Conservation (phyloP, 2,113 vertebrate species). For the Shinisaurus crocodilurus region DNA sequence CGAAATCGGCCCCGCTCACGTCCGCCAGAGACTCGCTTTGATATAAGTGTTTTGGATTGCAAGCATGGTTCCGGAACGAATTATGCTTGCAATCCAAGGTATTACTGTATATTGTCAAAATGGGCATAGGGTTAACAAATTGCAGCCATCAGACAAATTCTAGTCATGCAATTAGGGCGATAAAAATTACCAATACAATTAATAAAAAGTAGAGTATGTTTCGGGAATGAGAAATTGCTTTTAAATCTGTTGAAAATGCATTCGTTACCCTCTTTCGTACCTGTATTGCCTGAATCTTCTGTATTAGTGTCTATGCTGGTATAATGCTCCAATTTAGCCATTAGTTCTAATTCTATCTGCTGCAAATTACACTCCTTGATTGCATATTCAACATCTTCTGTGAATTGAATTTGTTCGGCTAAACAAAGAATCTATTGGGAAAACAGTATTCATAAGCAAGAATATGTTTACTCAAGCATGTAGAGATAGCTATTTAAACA, state of each 20-base stretch:
- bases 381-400: slow-evolving; percentile 91
- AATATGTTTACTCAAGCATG: neutral
- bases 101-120: neutral
- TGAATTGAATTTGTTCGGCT: slow-evolving; percentile 97
- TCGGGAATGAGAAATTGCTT: neutral
- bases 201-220: neutral
- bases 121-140: neutral
- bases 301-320: slow-evolving; percentile 84
- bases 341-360: slow-evolving; percentile 87
- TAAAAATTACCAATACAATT: neutral
- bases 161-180: neutral
- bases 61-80: no score
- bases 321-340: slow-evolving; percentile 90
- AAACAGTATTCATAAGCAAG: slow-evolving; percentile 21
- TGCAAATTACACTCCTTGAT: slow-evolving; percentile 85
- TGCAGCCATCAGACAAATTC: neutral
- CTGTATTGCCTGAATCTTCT: slow-evolving; percentile 78
- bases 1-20: no score
- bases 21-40: no score
- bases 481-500: slow-evolving; percentile 2
- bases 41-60: no score
- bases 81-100: no score
- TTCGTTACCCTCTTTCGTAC: slow-evolving; percentile 64
- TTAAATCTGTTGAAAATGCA: neutral
- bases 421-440: slow-evolving; percentile 88